Evolutionary conservation across 2,888 invertebrate species (phyloP).

Genomic region (Andricus quercusramuli): DNA sequence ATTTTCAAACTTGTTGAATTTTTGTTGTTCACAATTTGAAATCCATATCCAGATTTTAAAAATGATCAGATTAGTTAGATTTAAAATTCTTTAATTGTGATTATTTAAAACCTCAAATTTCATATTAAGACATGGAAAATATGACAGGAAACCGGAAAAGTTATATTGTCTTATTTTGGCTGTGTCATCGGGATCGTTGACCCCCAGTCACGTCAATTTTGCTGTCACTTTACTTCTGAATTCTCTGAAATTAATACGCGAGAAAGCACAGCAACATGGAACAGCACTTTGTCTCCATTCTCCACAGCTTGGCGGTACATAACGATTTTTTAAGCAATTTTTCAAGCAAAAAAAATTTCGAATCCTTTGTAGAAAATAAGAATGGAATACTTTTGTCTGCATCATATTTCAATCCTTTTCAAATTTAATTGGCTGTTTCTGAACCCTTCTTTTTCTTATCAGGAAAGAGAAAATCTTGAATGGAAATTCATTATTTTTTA

Average conservation of each 20-base stretch:
- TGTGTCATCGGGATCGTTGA: conserved; percentile 29
- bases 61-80: neutral
- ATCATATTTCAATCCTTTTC: neutral
- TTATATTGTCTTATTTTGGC: conserved; percentile 12
- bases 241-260: conserved; percentile 38
- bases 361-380: neutral
- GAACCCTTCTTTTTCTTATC: neutral
- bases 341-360: neutral
- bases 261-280: conserved; percentile 30
- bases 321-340: neutral
- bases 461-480: neutral
- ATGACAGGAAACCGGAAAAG: neutral
- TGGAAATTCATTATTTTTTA: neutral
- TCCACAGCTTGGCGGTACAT: neutral
- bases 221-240: conserved; percentile 20
- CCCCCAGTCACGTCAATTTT: conserved; percentile 19
- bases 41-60: neutral
- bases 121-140: no score
- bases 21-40: no score
- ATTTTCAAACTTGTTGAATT: neutral
- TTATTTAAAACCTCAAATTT: no score
- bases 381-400: neutral
- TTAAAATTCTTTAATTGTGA: no score
- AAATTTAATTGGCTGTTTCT: neutral
- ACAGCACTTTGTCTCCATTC: conserved; percentile 34